Percentiles rank a stretch among this genome's conserved stretches.
Evolutionary conservation across 2,888 invertebrate species (phyloP).

Genomic region (Tetanocera ferruginea): DNA sequence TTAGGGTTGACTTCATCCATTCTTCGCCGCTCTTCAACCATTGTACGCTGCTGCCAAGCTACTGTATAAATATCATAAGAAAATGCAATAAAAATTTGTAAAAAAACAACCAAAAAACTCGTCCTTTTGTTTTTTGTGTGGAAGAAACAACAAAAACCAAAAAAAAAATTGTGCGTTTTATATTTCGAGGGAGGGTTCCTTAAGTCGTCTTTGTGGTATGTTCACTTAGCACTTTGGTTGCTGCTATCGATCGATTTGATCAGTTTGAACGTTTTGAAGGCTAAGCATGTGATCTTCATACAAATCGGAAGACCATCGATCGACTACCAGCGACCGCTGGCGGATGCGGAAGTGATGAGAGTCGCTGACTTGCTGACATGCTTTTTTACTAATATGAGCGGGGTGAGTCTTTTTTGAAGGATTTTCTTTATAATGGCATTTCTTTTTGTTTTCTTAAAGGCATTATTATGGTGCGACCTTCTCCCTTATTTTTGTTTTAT

Average conservation of each 20-base stretch:
- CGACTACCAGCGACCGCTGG: too few relatives aligned
- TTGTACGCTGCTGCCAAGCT: constrained; percentile 10
- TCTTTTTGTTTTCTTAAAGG: too few relatives aligned
- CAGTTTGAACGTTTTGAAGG: constrained; percentile 51
- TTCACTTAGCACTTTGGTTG: constrained; percentile 48
- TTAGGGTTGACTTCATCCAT: constrained; percentile 58
- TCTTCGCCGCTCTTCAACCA: constrained; percentile 51
- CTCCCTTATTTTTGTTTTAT: too few relatives aligned
- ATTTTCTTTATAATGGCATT: too few relatives aligned
- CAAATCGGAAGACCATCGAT: constrained; percentile 43
- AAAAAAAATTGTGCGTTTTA: not conserved
- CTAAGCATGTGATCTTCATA: constrained; percentile 45
- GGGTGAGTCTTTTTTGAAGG: too few relatives aligned
- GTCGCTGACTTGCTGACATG: constrained; percentile 13
- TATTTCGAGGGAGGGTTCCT: constrained; percentile 56
- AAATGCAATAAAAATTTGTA: constrained; percentile 26
- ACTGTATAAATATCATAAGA: constrained; percentile 15
- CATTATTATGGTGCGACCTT: too few relatives aligned
- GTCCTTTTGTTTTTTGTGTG: constrained; percentile 5
- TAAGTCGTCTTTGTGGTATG: constrained; percentile 53
- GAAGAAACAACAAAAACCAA: not conserved
- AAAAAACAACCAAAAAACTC: constrained; percentile 6
- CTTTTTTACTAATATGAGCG: not conserved
- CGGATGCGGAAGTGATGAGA: constrained; percentile 9
- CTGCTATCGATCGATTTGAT: constrained; percentile 57